Base-by-base conservation (phyloP, 2,888 invertebrate species). In the Apoda limacodes region DNA sequence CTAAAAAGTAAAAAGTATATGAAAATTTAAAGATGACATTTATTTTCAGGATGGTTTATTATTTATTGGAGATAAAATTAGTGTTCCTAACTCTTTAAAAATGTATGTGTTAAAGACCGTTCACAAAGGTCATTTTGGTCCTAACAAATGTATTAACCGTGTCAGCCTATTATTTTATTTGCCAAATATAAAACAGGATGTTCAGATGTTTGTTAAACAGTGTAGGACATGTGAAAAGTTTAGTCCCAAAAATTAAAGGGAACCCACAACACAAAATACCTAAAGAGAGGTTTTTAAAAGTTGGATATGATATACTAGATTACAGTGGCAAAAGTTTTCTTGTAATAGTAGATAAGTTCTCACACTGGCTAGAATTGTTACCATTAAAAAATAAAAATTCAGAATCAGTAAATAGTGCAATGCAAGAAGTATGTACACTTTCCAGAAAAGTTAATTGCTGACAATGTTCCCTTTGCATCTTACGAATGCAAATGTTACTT, bases 171-270 rank as follows among this genome's bases (percentile, higher is more conserved):
- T 32, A 22, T 32, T 32, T n/a, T 32, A 22, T 13, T 26, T 25
- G 32, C 22, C 22, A 4, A 14, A 14, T 13, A 13, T 32, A 21
- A 17, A 22, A 24, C 7, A 13, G 9, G 28, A 28, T n/a, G 25
- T 38, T 22, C 12, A 25, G 5, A 17, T 28, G 1, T 37, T 20
- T 25, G 27, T 34, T 17, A 3, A 7, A 13, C 5, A 25, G 9
- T 37, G 37, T 25, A 20, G 34, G 19, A 31, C 34, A 7, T 37
- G 34, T 34, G 37, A 37, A 9, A 38, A 38, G 25, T 38, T 19
- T 28, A 34, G 34, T 15, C 26, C 29, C 20, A 11, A 9, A 2
- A 38, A 34, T 17, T 20, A 7, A 15, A 6, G 27, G 14, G 32
- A 34, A 15, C 25, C 28, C 32, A 9, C 27, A 29, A 3, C 37